A percentile compares a stretch with the other conserved stretches of the same genome.
Conservation (phyloP, 2,113 vertebrate genomes). For the Sylvia atricapilla region DNA sequence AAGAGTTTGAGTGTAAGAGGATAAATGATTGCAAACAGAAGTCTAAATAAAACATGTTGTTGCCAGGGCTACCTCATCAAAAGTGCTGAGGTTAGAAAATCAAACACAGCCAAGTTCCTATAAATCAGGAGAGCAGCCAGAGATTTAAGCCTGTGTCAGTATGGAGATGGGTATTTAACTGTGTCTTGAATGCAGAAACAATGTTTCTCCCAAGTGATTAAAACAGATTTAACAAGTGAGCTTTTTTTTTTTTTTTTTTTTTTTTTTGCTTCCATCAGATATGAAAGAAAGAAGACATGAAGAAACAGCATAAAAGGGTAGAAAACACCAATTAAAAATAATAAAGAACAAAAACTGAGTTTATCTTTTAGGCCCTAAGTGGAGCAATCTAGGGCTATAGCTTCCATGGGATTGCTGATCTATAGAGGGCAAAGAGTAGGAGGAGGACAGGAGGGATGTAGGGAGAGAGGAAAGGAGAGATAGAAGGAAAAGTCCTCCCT, state of each 20-base stretch:
- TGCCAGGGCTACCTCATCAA: not conserved
- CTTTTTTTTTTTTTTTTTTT: not conserved
- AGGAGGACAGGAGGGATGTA: not conserved
- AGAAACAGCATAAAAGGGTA: not conserved
- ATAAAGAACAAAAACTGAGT: accelerated
- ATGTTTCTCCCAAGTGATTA: not conserved
- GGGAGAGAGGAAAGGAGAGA: not conserved
- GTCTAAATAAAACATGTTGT: not conserved
- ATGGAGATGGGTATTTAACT: not conserved
- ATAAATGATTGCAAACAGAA: not conserved
- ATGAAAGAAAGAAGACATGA: not conserved
- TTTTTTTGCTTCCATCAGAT: not conserved
- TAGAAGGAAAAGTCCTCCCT: not conserved
- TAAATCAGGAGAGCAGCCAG: not conserved
- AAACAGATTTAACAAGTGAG: not conserved
- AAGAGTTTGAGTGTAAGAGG: not conserved
- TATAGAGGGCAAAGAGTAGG: not conserved
- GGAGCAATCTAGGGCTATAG: not conserved
- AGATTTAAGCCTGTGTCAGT: not conserved
- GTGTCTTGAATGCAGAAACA: not conserved
- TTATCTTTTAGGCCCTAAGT: not conserved
- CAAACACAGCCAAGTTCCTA: accelerated
- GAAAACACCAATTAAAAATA: not conserved
- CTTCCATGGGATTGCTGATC: not conserved
- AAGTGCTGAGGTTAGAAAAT: not conserved